Percentiles rank a stretch among this genome's conserved stretches.
These are phyloP conservation scores for Ditylenchus weischeri DNA, from an alignment of 2,888 invertebrate genomes.

Conservation along the genomic window DNA sequence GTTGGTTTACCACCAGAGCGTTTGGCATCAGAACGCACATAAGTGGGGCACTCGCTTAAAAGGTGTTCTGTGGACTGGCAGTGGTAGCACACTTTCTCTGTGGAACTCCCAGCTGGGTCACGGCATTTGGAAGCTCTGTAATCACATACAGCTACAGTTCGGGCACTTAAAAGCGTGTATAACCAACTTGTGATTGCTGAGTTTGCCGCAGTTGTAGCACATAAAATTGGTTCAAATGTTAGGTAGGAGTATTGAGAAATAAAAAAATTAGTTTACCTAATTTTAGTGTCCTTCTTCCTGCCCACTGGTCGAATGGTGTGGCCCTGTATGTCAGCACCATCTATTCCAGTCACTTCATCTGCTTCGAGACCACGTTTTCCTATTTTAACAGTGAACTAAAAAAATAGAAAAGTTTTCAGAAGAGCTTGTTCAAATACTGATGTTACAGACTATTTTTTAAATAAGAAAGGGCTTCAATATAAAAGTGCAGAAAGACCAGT, in stretches of 20 bases:
- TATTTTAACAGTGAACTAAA: constrained; percentile 27
- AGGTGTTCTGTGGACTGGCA: constrained; percentile 30
- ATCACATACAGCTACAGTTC: too few relatives aligned
- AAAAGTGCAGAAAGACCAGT: too few relatives aligned
- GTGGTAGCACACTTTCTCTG: constrained; percentile 31
- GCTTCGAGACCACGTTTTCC: constrained; percentile 35
- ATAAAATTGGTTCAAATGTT: constrained; percentile 11
- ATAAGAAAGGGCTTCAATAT: too few relatives aligned
- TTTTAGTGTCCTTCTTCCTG: constrained; percentile 31
- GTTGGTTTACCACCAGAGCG: background rate
- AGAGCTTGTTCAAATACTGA: too few relatives aligned
- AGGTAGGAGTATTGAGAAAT: background rate
- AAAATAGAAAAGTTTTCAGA: too few relatives aligned
- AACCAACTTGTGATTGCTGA: constrained; percentile 22
- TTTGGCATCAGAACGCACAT: background rate
- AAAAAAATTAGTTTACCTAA: constrained; percentile 13
- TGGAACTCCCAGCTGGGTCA: constrained; percentile 15
- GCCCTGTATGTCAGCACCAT: constrained; percentile 20
- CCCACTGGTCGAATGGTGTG: constrained; percentile 30
- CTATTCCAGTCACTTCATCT: constrained; percentile 26
- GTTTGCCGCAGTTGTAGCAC: constrained; percentile 31
- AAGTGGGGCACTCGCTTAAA: constrained; percentile 30
- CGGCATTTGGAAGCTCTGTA: constrained; percentile 27
- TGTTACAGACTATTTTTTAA: too few relatives aligned
- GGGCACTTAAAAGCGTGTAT: too few relatives aligned